Base-by-base conservation (phyloP, 2,113 vertebrate genomes). In the Galemys pyrenaicus region DNA sequence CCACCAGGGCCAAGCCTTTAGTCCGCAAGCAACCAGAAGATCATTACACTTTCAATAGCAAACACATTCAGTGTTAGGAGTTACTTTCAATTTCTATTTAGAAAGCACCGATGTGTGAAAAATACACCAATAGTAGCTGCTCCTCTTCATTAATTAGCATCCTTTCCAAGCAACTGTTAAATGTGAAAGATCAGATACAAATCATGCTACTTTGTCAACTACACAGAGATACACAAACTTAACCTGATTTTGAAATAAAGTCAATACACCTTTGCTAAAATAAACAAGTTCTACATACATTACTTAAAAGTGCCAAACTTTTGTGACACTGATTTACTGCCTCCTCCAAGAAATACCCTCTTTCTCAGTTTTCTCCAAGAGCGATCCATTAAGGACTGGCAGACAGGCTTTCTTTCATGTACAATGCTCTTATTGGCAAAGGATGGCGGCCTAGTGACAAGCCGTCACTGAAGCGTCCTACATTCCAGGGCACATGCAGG, bases 191-290 rank as follows among this genome's bases (percentile, higher is more conserved):
- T 96, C 39, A 98, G 96, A 97, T 78, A 96, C 58, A 89, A 88
- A 95, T 97, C 74, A 97, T 0, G 87, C 98, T 98, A 98, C 98
- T 79, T 83, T 80, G 64, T 93, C 93, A 92, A 96, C 22, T 89
- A 28, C 28, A 71, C 19, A 54, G n/a, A 89, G 44, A 73, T 32
- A 62, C 30, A 85, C 28, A 77, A 77, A 41, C 22, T 81, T 86
- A 49, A 71, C 65, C 79, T 92, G 86, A 64, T 41, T 89, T 60
- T 92, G 67, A 94, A 94, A 95, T 89, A 67, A 95, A 93, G 93
- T 60, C 64, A 91, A 60, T 19, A 67, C 60, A 89, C 75, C 54
- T 85, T 77, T 78, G 68, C 56, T 74, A 68, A 92, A 92, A 51
- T 75, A 92, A 90, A 77, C 87, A 37, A 60, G 68, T 78, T n/a